Evolutionary conservation across 92 coral and sea anemone genomes (phyloP), one percentile per base, ranked within the genome.

Genomic region (Isaurus tuberculatus): DNA sequence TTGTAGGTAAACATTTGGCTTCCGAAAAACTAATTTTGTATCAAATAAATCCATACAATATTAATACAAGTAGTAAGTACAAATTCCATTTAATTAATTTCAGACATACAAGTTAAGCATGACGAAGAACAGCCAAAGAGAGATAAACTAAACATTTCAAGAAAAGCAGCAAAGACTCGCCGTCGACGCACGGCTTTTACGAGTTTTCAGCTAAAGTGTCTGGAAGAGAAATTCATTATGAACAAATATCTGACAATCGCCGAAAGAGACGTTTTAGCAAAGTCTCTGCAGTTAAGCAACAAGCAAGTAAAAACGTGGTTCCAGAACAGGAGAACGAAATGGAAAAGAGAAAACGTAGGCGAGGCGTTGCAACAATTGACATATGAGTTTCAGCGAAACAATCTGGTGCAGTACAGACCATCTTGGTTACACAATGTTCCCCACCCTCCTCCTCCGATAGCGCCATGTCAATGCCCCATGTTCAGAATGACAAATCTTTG

Each of bases 241-340:
- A 97, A 95, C 87, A 94, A 97, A 51, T 97, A 97, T 84, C 92
- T 97, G 8, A 97, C 99, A 29, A 97, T 97, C 42, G 98, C 99
- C 3, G 99, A 97, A 51, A 86, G 99, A 68, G 99, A 97, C 83
- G 91, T 95, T 85, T 77, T 97, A 64, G 99, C 99, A 34, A 92
- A 95, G 49, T 97, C 99, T 14, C 86, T 97, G 42, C 98, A 97
- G 73, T 92, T 97, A 46, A 97, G 95, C 65, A 97, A 95, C 86
- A 87, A 94, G 60, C 99, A 97, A 80, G 98, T 97, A 5, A 97
- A 97, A 86, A 97, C 99, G 15, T 97, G 99, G 99, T 97, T 97
- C 73, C 99, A 97, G 63, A 97, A 97, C 61, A 92, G 99, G 23
- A 88, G 99, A 58, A 97, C 99, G 6, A 97, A 97, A 82, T 97